Evolutionary conservation across 2,797 vertebrate genomes (phyloP).

Genomic region (Thaleichthys pacificus): DNA sequence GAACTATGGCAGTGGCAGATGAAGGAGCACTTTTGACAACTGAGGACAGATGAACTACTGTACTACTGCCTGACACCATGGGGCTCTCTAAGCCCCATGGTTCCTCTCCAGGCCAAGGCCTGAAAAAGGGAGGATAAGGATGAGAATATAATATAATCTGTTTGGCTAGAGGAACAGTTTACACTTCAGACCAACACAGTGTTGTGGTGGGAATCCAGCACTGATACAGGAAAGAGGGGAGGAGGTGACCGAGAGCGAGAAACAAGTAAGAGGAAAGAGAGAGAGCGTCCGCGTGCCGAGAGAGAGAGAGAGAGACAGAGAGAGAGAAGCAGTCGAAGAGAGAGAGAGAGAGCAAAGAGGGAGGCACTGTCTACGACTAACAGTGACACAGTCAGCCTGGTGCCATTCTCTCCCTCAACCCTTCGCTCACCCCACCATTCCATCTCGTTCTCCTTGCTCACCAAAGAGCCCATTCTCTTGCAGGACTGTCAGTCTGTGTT

Average conservation of each 20-base stretch:
- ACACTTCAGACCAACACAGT: constrained; percentile 60
- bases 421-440: constrained; percentile 47
- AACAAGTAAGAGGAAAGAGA: not conserved
- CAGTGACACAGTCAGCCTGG: constrained; percentile 75
- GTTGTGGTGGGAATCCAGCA: constrained; percentile 8
- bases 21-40: not conserved
- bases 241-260: no score
- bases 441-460: constrained; percentile 21
- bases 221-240: not conserved
- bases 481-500: constrained; percentile 2
- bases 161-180: constrained; percentile 49
- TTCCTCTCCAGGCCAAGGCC: no score
- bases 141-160: not conserved
- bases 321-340: constrained; percentile 29
- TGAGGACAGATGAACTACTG: constrained; percentile 2
- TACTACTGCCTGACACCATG: no score
- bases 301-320: constrained; percentile 10
- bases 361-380: constrained; percentile 66
- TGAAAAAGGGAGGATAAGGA: not conserved
- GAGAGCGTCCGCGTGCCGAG: not conserved
- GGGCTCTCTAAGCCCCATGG: no score
- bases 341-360: constrained; percentile 56
- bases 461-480: constrained; percentile 58
- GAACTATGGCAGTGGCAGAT: constrained; percentile 26
- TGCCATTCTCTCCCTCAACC: constrained; percentile 41